Conservation (phyloP, 2,797 vertebrate genomes). For the Atherinosoma microstoma region DNA sequence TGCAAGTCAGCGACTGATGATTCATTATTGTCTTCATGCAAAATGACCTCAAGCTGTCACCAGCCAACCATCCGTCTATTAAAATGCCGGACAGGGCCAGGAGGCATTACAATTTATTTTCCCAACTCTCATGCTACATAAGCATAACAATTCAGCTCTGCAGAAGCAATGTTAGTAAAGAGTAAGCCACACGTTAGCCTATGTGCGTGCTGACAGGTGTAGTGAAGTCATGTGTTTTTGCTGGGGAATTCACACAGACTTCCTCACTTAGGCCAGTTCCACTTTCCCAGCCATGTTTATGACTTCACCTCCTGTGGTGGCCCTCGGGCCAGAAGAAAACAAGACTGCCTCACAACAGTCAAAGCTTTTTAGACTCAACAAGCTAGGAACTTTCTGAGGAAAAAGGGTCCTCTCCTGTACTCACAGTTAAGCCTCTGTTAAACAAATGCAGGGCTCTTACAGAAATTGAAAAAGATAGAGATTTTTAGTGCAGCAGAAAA, state of each 20-base stretch:
- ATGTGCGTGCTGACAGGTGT: conserved; percentile 72
- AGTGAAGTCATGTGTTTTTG: conserved; percentile 82
- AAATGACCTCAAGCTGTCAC: conserved; percentile 52
- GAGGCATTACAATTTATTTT: conserved; percentile 35
- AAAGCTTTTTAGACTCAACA: conserved; percentile 70
- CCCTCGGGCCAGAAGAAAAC: conserved; percentile 78
- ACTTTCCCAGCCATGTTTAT: conserved; percentile 79
- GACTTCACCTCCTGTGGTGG: conserved; percentile 82
- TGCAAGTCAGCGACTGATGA: conserved; percentile 24
- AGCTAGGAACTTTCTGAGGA: conserved; percentile 68
- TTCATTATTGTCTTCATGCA: conserved; percentile 39
- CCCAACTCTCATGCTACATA: conserved; percentile 32
- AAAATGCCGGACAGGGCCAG: conserved; percentile 27
- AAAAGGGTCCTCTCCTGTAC: conserved; percentile 47
- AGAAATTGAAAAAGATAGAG: conserved; percentile 25
- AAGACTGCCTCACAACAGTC: conserved; percentile 75
- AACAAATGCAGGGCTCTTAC: conserved; percentile 28
- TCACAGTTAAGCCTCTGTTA: conserved; percentile 65
- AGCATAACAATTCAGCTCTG: conserved; percentile 46
- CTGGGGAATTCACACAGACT: conserved; percentile 73
- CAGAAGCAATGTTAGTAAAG: conserved; percentile 26
- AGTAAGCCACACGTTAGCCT: conserved; percentile 43
- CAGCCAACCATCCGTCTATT: conserved; percentile 17
- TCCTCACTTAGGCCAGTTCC: conserved; percentile 70
- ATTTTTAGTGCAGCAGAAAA: conserved; percentile 35